phyloP scores from a whole-genome alignment of 2,888 invertebrate species.

The Gasteruption jaculator region DNA sequence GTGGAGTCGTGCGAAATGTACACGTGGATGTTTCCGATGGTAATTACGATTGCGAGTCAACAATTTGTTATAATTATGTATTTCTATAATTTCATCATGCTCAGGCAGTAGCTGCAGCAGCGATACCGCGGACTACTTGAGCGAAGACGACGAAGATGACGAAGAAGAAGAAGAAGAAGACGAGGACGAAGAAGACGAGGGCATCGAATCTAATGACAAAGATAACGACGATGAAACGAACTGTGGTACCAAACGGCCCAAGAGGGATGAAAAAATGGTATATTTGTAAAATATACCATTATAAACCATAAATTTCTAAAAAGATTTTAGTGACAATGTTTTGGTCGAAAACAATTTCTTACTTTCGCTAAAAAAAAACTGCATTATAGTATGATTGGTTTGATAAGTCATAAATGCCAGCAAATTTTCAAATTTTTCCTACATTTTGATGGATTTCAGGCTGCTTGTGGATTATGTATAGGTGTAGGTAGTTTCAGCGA shows the following conservation, averaged over 20 bases:
- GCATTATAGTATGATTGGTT: too few species aligned
- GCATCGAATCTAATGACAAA: slow-evolving; percentile 23
- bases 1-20: too few species aligned
- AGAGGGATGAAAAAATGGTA: slow-evolving; percentile 45
- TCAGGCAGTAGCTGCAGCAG: too few species aligned
- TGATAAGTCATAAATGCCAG: too few species aligned
- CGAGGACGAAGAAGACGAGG: slow-evolving; percentile 26
- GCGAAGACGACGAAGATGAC: slow-evolving; percentile 21
- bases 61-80: not conserved
- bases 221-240: slow-evolving; percentile 32
- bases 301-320: too few species aligned
- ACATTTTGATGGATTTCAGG: too few species aligned
- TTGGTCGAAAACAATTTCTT: too few species aligned
- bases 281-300: slow-evolving; percentile 21
- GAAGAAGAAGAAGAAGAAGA: slow-evolving; percentile 38
- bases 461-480: slow-evolving; percentile 72
- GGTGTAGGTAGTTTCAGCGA: slow-evolving; percentile 78
- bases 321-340: too few species aligned
- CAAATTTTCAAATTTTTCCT: too few species aligned
- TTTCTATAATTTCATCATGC: slow-evolving; percentile 3
- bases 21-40: too few species aligned
- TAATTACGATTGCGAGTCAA: too few species aligned
- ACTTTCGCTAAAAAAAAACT: not conserved
- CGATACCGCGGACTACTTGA: too few species aligned
- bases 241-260: slow-evolving; percentile 31